Percentiles rank a stretch among this genome's conserved stretches.
These are phyloP conservation scores for Drosophila recens DNA, from an alignment of 2,888 invertebrate species.

Conservation along the genomic window DNA sequence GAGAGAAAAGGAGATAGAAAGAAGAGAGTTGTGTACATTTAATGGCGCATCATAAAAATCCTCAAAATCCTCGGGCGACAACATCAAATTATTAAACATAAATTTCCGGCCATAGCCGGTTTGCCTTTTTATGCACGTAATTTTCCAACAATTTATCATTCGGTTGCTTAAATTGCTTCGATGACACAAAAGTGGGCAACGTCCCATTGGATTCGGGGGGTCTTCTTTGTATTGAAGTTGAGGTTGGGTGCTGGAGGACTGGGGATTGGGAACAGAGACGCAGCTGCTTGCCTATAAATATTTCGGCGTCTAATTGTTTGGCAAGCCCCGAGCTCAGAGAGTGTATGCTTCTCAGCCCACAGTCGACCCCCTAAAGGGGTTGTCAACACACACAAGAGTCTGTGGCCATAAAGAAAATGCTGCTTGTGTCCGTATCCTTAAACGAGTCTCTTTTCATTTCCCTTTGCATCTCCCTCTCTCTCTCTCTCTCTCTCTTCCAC, in stretches of 20 bases:
- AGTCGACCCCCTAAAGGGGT: constrained; percentile 28
- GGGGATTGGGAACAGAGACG: constrained; percentile 11
- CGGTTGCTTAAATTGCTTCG: constrained; percentile 70
- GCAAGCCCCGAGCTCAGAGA: constrained; percentile 51
- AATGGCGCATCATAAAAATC: constrained; percentile 68
- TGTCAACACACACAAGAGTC: constrained; percentile 46
- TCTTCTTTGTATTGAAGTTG: constrained; percentile 6
- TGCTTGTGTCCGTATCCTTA: constrained; percentile 49
- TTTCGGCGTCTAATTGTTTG: constrained; percentile 78
- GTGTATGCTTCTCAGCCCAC: not conserved
- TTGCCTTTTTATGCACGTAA: constrained; percentile 76
- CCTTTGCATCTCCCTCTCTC: not conserved
- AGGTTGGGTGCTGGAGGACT: not conserved
- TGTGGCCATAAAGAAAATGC: constrained; percentile 58
- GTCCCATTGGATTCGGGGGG: constrained; percentile 37
- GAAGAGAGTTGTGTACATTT: constrained; percentile 43
- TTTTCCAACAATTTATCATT: constrained; percentile 78
- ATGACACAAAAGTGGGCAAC: constrained; percentile 70
- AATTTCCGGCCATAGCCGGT: constrained; percentile 66
- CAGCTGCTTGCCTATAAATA: constrained; percentile 72
- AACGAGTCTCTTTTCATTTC: constrained; percentile 41
- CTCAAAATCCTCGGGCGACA: constrained; percentile 61
- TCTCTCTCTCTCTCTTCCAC: not conserved
- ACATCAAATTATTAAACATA: constrained; percentile 78
- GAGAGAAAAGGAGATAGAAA: too few species aligned